These are phyloP conservation scores for Chalcosyrphus nemorum DNA, from an alignment of 2,888 invertebrate species.

Conservation along the genomic window DNA sequence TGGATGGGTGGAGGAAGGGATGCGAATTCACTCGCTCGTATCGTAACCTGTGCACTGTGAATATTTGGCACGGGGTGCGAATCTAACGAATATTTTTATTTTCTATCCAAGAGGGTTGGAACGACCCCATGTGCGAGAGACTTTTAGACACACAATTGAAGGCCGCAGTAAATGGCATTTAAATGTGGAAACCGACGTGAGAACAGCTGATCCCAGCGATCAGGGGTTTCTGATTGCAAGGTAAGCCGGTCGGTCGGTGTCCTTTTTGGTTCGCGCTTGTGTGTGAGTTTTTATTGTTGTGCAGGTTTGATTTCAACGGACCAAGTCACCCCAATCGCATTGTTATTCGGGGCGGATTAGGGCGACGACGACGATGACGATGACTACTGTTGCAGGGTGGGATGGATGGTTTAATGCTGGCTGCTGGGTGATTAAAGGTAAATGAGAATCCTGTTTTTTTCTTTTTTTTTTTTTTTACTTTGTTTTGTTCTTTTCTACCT, in stretches of 20 bases:
- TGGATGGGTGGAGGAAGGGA: constrained; percentile 1
- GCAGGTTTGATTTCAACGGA: constrained; percentile 66
- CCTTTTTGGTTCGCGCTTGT: constrained; percentile 41
- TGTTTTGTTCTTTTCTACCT: constrained; percentile 55
- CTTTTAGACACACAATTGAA: constrained; percentile 73
- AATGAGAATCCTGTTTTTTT: constrained; percentile 61
- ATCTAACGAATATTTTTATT: constrained; percentile 37
- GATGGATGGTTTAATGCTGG: constrained; percentile 63
- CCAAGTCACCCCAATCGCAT: constrained; percentile 70
- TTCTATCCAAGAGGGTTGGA: constrained; percentile 45
- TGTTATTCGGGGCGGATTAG: constrained; percentile 73
- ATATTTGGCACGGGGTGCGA: constrained; percentile 69
- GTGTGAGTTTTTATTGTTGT: constrained; percentile 63
- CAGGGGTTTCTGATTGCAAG: constrained; percentile 70
- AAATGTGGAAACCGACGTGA: constrained; percentile 72
- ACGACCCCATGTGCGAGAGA: constrained; percentile 64
- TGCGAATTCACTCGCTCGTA: constrained; percentile 36
- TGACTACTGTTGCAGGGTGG: constrained; percentile 64
- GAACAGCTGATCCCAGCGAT: constrained; percentile 72
- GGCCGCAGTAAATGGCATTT: constrained; percentile 73
- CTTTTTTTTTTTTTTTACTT: constrained; percentile 53
- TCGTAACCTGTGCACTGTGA: constrained; percentile 53
- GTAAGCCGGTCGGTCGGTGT: constrained; percentile 51
- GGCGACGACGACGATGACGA: constrained; percentile 71
- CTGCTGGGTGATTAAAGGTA: constrained; percentile 72